Base-by-base conservation (phyloP, 2,113 vertebrate genomes). In the Corapipo altera region DNA sequence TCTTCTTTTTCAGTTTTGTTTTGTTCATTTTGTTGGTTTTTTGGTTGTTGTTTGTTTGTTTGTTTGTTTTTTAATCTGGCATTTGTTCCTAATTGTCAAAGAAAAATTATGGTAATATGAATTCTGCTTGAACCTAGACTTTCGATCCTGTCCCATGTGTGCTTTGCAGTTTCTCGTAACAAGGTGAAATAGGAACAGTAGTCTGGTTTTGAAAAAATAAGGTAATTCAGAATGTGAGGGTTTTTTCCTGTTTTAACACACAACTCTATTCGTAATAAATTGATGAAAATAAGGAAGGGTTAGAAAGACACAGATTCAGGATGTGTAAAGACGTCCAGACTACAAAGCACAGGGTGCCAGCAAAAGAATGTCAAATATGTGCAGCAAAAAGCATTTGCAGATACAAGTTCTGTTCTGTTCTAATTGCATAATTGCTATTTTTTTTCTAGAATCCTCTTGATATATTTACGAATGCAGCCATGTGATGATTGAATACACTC, bases 401-500 rank as follows among this genome's bases (percentile, higher is more conserved):
- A 83, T 70, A 48, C 49, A 94, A 83, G 10, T 92, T 88, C 61
- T 91, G 75, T 41, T 95, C 86, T 62, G 55, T 70, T 61, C 49
- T 89, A 95, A 93, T 84, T 91, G 64, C 67, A 76, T 88, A 96
- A 95, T 73, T 86, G 73, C 33, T 78, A 49, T 3, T 77, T 88
- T 93, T 94, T 94, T 96, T 71, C 58, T 67, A 44, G 41, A 93
- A 94, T 69, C 30, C 15, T 67, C 85, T 69, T 90, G 37, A 95
- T 66, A 20, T 77, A 66, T 74, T 95, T 93, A 69, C 71, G 71
- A 91, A 93, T 92, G 37, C 30, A 87, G 43, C 12, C 57, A 75
- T 4, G 13, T 91, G 73, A 84, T 61, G 26, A 54, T 81, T 72
- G 28, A 89, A 88, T 30, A 69, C 16, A 62, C 30, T 33, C 52